Evolutionary conservation across 2,113 vertebrate genomes (phyloP), one percentile per base, ranked within the genome.

Genomic region (Cynocephalus volans): DNA sequence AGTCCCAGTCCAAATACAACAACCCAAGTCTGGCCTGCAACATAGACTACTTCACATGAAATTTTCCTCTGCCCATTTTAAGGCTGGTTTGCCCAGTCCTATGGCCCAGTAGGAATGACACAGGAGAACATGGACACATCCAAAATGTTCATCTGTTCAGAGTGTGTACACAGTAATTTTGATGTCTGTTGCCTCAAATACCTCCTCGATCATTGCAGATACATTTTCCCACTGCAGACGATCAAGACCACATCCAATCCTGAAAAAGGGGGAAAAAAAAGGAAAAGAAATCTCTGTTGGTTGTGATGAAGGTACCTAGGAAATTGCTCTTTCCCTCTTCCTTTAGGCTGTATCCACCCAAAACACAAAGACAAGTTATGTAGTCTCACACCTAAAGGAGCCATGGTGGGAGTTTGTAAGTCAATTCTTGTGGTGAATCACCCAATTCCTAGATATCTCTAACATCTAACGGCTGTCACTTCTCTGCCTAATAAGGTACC

Each of bases 241-340:
- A 33, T 99, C 99, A 54, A 99, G 99, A 80, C 99, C 99, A 98
- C 99, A 99, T 28, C 99, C 99, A 93, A 99, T 99, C 90, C 99
- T 99, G 98, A 69, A 98, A 98, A 88, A 98, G 95, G n/a, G 41
- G 41, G 41, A 41, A 41, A 41, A 41, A 41, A 41, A 41, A 88
- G 98, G 94, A 95, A 19, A 95, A 88, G 79, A 94, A 14, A 73
- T 21, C 67, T 88, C 79, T 52, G 50, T 67, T 77, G 95, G 82
- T 21, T 73, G 10, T 50, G 18, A 90, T 10, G 58, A 64, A 88
- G n/a, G 12, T 18, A 41, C 9, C 64, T 11, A 82, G 87, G 69
- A 86, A 28, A 77, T 8, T 1, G 18, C 8, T 36, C 45, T 52
- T 82, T 64, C 26, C 45, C 54, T 45, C 75, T 52, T 83, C 31